These are phyloP conservation scores for Anhinga anhinga DNA, from an alignment of 2,113 vertebrate genomes.

Conservation along the genomic window DNA sequence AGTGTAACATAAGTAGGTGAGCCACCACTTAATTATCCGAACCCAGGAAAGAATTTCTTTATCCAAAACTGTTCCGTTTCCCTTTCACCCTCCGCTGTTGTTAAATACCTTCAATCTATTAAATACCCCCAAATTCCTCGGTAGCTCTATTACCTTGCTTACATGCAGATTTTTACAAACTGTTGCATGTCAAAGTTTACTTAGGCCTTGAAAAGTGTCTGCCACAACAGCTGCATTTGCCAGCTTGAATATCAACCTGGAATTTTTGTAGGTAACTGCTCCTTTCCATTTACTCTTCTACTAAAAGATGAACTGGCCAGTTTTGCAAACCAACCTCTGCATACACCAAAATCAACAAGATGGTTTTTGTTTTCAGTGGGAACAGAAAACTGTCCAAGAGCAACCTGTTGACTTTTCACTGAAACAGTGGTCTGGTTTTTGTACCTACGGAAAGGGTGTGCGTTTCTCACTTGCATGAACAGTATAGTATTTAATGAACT, in stretches of 20 bases:
- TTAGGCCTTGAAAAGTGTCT: neutral
- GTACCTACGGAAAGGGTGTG: neutral
- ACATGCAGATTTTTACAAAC: neutral
- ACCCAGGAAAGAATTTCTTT: neutral
- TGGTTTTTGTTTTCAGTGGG: neutral
- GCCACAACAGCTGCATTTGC: neutral
- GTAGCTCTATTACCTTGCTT: neutral
- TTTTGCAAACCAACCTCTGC: neutral
- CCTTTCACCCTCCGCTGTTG: neutral
- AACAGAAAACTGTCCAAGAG: neutral
- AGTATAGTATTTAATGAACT: neutral
- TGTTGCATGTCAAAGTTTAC: neutral
- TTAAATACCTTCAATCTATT: neutral
- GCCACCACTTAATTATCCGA: neutral
- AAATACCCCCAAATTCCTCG: neutral
- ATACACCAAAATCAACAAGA: neutral
- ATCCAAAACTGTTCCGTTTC: neutral
- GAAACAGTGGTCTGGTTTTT: neutral
- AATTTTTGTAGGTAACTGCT: neutral
- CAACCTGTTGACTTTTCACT: neutral
- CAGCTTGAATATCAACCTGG: neutral
- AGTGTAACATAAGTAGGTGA: neutral
- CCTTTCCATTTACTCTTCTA: neutral
- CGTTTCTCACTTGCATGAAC: neutral
- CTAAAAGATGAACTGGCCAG: neutral